Evolutionary conservation across 2,888 invertebrate species (phyloP).

Genomic region (Labia minor): DNA sequence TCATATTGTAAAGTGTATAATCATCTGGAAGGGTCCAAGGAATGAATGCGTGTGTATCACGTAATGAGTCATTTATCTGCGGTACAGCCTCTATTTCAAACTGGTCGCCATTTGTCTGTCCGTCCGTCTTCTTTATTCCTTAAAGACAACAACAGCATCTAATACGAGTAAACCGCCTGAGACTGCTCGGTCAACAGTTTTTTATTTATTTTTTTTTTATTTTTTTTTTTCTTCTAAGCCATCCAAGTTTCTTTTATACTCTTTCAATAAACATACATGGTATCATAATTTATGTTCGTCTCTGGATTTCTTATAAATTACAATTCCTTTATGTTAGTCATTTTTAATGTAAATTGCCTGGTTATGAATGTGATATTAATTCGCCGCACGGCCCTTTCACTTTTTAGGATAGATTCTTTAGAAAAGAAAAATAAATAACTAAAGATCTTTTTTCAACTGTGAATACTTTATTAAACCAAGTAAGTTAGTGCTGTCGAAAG

Average conservation of each 20-base stretch:
- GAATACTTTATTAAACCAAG: too few relatives aligned
- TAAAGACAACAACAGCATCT: neutral
- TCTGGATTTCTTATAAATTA: neutral
- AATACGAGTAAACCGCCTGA: slow-evolving; percentile 4
- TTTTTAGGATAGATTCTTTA: neutral
- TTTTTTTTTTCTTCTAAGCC: neutral
- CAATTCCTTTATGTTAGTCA: neutral
- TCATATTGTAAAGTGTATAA: too few relatives aligned
- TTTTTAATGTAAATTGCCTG: slow-evolving; percentile 8
- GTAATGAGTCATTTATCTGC: slow-evolving; percentile 6
- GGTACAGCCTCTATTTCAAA: neutral
- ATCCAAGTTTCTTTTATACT: neutral
- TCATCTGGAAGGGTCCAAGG: neutral
- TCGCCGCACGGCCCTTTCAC: neutral
- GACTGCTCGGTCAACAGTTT: neutral
- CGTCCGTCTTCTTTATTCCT: neutral
- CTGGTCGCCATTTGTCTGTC: slow-evolving; percentile 2
- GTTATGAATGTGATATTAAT: slow-evolving; percentile 13
- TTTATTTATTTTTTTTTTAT: neutral
- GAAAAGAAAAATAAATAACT: slow-evolving; percentile 1
- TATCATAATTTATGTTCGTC: neutral
- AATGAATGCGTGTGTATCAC: neutral
- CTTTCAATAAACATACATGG: slow-evolving; percentile 5
- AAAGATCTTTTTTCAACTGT: neutral
- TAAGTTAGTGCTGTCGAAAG: too few relatives aligned